Evolutionary conservation across 1,140 invertebrate species (phyloP), one percentile per base, ranked within the genome.

Genomic region (Trachelipus rathkii): DNA sequence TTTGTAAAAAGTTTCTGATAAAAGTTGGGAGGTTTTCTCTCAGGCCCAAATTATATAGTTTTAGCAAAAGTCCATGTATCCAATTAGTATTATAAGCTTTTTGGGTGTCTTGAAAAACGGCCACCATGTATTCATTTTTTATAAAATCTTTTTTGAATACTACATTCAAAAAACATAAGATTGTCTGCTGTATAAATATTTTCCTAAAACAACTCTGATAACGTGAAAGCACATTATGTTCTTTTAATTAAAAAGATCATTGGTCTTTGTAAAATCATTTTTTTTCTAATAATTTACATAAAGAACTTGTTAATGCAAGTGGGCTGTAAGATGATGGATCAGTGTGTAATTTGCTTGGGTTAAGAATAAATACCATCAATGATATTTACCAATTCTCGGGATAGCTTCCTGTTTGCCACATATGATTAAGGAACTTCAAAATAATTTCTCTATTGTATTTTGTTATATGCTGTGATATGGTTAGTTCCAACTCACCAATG

Each of bases 301-400:
- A n/a, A n/a, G n/a, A n/a, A n/a, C n/a, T n/a, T n/a, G n/a, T n/a
- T n/a, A n/a, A n/a, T n/a, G n/a, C n/a, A n/a, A n/a, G n/a, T n/a
- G n/a, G 71, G 10, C 71, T n/a, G 24, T 72, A 72, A 46, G 71
- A 72, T 72, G 71, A 10, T 19, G 33, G 10, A 10, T n/a, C 44
- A 24, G 71, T 72, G 3, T 43, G 15, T 72, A 21, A n/a, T 72
- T 24, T 72, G 3, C 71, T 33, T 10, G 24, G 71, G 2, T 72
- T 72, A 15, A 72, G 33, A 21, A 72, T 72, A 10, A 33, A 33
- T 11, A 72, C 21, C 3, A 72, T 3, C 44, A 72, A 15, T 0
- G 71, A 11, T 44, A 19, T 46, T 72, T 21, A 19, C 6, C 33
- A 33, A 3, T 33, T 6, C 33, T 33, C 33, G 1, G 33, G 33